phyloP scores from a whole-genome alignment of 2,888 invertebrate genomes.

The Arctia plantaginis region DNA sequence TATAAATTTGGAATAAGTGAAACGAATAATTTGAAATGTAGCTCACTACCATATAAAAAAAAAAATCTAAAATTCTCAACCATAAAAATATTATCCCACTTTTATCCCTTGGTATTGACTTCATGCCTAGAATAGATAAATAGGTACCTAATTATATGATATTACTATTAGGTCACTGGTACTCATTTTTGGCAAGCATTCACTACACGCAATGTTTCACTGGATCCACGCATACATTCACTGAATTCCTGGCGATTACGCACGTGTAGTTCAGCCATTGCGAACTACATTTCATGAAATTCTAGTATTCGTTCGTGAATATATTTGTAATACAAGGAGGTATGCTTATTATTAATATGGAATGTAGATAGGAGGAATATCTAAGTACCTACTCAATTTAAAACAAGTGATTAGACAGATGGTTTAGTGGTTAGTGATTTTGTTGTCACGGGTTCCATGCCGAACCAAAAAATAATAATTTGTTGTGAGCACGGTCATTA shows the following conservation, averaged over 20 bases:
- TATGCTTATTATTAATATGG: neutral
- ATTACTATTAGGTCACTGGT: neutral
- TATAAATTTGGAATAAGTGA: neutral
- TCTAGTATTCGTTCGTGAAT: neutral
- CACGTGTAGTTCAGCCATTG: neutral
- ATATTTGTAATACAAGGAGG: neutral
- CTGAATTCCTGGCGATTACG: neutral
- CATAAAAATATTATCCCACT: neutral
- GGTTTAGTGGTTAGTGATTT: neutral
- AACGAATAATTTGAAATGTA: neutral
- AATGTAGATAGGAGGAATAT: neutral
- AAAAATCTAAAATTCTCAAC: neutral
- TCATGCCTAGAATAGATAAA: neutral
- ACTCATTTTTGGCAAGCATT: neutral
- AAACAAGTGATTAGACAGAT: neutral
- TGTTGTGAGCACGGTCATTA: too few species aligned
- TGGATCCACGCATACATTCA: neutral
- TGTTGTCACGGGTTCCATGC: too few species aligned
- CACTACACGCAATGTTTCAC: neutral
- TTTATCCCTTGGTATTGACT: neutral
- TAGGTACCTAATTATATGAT: neutral
- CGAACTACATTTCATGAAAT: constrained; percentile 9
- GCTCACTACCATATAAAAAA: neutral
- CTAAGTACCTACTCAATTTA: neutral
- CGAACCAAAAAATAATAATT: too few species aligned